Base-by-base conservation (phyloP, 2,113 vertebrate genomes). In the Microcebus jonahi region DNA sequence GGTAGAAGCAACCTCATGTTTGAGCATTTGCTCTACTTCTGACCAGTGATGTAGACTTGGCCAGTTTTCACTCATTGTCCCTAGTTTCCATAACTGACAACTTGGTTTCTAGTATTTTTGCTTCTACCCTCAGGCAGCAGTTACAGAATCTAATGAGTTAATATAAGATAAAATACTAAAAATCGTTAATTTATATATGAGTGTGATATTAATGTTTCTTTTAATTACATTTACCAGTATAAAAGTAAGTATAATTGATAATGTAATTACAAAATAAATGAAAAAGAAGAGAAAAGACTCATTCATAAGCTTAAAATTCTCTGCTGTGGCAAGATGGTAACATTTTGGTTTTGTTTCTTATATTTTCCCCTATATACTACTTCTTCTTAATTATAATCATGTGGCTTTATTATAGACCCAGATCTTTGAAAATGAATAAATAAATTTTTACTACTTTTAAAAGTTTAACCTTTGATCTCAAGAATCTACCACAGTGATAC, bases 261-360 rank as follows among this genome's bases (percentile, higher is more conserved):
- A 88, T 61, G 3, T 73, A 61, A 79, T 82, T 87, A 77, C 73
- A 76, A 89, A 91, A 82, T 90, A 77, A 94, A 86, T 93, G 27
- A 59, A 81, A 88, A 91, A 70, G n/a, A 65, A n/a, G 42, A 75
- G 80, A 65, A n/a, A 50, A 75, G 80, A 75, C 13, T 65, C 3
- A 48, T 34, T 88, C 17, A 29, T 63, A 31, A 50, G 93, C 61
- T 85, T 90, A 57, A 42, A n/a, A 36, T 27, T 92, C 27, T 97
- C 48, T 39, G 20, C 29, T 11, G 57, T 48, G 39, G 42, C 12
- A 48, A 25, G 71, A 65, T 36, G 18, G 63, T 93, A 77, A 13
- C 31, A 71, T 67, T 76, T 75, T 71, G 15, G 8, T 65, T 96
- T 88, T 57, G 45, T 82, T 90, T 63, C 10, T 79, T 80, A 9